These are phyloP conservation scores for Macrosoma leucophasiata DNA, from an alignment of 2,888 invertebrate genomes.

Conservation along the genomic window DNA sequence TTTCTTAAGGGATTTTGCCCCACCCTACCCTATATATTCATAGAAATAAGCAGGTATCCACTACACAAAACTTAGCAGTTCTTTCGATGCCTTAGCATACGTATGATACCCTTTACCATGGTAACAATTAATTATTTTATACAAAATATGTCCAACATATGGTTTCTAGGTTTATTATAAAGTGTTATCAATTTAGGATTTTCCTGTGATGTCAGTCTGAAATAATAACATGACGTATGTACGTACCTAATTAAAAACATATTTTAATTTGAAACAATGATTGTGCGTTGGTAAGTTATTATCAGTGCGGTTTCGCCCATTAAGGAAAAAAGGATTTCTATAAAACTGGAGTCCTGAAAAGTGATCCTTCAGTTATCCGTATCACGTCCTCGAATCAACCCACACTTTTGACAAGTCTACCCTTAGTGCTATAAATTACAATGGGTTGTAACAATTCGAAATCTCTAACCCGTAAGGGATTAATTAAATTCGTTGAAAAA, in stretches of 20 bases:
- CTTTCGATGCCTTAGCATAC: conserved; percentile 5
- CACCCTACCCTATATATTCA: conserved; percentile 2
- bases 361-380: conserved; percentile 2
- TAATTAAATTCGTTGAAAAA: conserved; percentile 6
- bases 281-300: neutral
- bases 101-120: too few species aligned
- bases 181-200: conserved; percentile 4
- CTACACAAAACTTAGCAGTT: conserved; percentile 7
- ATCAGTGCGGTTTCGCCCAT: neutral
- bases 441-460: conserved; percentile 8
- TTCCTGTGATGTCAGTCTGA: conserved; percentile 5
- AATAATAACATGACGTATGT: conserved; percentile 8
- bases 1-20: too few species aligned
- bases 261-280: conserved; percentile 8
- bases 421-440: neutral
- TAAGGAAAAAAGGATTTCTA: conserved; percentile 1
- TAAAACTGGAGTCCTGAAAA: conserved; percentile 2
- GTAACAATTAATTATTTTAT: too few species aligned
- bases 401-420: neutral
- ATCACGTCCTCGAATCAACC: neutral
- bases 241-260: conserved; percentile 7
- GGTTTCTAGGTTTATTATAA: conserved; percentile 2
- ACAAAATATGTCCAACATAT: conserved; percentile 5
- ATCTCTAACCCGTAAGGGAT: conserved; percentile 5
- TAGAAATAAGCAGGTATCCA: conserved; percentile 4